These are phyloP conservation scores for Otocyon megalotis DNA, from an alignment of 2,113 vertebrate genomes.

Conservation along the genomic window DNA sequence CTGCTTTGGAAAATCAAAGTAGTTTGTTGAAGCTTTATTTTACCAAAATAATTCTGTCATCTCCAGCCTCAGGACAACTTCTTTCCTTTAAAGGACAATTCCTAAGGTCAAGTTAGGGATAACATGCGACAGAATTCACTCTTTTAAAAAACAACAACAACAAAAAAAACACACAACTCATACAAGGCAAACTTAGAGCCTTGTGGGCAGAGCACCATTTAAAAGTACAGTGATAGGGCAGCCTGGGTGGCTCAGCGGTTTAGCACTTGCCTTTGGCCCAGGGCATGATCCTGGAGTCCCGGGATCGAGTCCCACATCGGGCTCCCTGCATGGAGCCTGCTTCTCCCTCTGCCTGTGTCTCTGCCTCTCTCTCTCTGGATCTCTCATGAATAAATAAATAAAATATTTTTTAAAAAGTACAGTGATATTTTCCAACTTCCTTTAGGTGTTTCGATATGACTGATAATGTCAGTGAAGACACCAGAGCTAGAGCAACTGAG, in stretches of 20 bases:
- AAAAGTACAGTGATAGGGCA: too few relatives aligned
- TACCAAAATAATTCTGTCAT: background rate
- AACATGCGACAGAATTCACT: background rate
- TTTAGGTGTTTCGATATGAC: background rate
- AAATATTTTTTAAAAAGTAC: too few relatives aligned
- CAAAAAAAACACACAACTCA: too few relatives aligned
- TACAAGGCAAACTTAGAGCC: background rate
- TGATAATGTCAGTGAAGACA: background rate
- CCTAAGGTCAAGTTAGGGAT: background rate
- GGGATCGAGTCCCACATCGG: too few relatives aligned
- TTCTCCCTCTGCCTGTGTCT: too few relatives aligned
- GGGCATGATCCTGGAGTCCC: too few relatives aligned
- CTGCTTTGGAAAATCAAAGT: background rate
- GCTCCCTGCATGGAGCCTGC: too few relatives aligned
- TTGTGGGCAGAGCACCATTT: background rate
- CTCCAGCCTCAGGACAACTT: background rate
- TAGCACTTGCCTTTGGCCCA: too few relatives aligned
- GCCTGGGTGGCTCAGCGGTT: too few relatives aligned
- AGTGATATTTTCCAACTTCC: background rate
- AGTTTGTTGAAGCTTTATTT: background rate
- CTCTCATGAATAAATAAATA: too few relatives aligned
- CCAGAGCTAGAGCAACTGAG: background rate
- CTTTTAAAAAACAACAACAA: too few relatives aligned
- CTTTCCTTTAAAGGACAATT: background rate
- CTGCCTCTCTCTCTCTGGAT: too few relatives aligned